Evolutionary conservation across 2,113 vertebrate species (phyloP).

Genomic region (Pomatostomus ruficeps): DNA sequence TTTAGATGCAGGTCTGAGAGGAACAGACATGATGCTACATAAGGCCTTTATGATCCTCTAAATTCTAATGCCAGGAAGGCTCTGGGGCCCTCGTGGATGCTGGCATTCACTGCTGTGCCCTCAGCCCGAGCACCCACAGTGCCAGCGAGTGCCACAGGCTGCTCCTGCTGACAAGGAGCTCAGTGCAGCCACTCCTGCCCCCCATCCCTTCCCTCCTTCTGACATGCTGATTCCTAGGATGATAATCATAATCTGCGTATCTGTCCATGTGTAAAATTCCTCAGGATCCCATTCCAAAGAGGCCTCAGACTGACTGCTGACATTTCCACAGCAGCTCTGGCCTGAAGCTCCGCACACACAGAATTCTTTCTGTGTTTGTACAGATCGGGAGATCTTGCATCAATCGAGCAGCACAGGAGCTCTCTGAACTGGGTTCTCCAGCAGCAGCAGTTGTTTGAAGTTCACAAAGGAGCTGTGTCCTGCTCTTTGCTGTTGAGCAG

Average conservation of each 20-base stretch:
- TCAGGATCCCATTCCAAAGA: background rate
- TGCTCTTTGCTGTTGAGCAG: background rate
- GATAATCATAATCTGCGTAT: background rate
- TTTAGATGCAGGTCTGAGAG: background rate
- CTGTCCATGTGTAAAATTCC: background rate
- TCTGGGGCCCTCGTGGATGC: rapidly evolving
- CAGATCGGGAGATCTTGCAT: background rate
- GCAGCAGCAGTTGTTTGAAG: background rate
- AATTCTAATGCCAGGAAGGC: background rate
- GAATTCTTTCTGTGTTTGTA: background rate
- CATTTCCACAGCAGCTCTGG: background rate
- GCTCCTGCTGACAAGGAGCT: background rate
- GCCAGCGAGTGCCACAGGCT: background rate
- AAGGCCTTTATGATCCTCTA: background rate
- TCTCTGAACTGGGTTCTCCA: background rate
- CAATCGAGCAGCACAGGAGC: background rate
- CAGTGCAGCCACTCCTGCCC: background rate
- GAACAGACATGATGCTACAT: background rate
- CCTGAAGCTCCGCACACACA: background rate
- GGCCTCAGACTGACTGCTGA: background rate
- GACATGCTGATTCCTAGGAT: background rate
- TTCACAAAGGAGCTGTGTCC: background rate
- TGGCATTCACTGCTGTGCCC: background rate
- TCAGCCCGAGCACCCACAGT: background rate
- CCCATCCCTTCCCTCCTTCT: background rate